Percentiles rank a stretch among this genome's conserved stretches.
Evolutionary conservation across 2,797 vertebrate genomes (phyloP).

Genomic region (Thaleichthys pacificus): DNA sequence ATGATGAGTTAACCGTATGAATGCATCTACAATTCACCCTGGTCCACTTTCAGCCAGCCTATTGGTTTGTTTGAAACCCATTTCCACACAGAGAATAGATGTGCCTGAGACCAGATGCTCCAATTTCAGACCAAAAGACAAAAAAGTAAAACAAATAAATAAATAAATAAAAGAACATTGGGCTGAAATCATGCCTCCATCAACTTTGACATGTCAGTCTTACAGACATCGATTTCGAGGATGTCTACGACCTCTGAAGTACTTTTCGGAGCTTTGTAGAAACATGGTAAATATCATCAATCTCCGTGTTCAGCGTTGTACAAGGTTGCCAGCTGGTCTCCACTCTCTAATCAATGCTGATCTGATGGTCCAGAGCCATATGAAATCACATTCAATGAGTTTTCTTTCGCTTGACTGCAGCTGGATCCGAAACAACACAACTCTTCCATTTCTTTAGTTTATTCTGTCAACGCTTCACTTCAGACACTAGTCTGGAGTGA

Average conservation of each 20-base stretch:
- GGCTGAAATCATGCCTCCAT: constrained; percentile 57
- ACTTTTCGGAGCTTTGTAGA: constrained; percentile 65
- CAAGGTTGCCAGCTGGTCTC: constrained; percentile 67
- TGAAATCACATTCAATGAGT: constrained; percentile 47
- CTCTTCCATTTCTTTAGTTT: too few relatives aligned
- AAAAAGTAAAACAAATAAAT: too few relatives aligned
- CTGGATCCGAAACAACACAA: background rate
- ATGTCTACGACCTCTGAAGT: constrained; percentile 61
- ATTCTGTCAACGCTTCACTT: background rate
- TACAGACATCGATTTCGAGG: constrained; percentile 66
- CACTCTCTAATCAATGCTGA: constrained; percentile 63
- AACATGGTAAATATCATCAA: constrained; percentile 73
- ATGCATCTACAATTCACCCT: constrained; percentile 33
- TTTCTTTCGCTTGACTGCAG: constrained; percentile 7
- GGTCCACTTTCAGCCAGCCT: constrained; percentile 54
- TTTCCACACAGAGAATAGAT: constrained; percentile 60
- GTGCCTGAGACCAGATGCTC: constrained; percentile 62
- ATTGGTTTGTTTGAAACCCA: constrained; percentile 63
- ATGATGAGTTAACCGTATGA: background rate
- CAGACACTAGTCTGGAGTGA: too few relatives aligned
- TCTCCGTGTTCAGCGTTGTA: constrained; percentile 63
- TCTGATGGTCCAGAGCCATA: constrained; percentile 45
- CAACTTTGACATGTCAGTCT: constrained; percentile 63
- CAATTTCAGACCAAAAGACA: constrained; percentile 49
- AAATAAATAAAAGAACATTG: constrained; percentile 17